phyloP scores from a whole-genome alignment of 2,797 vertebrate species.

The Catostomus latipinnis region DNA sequence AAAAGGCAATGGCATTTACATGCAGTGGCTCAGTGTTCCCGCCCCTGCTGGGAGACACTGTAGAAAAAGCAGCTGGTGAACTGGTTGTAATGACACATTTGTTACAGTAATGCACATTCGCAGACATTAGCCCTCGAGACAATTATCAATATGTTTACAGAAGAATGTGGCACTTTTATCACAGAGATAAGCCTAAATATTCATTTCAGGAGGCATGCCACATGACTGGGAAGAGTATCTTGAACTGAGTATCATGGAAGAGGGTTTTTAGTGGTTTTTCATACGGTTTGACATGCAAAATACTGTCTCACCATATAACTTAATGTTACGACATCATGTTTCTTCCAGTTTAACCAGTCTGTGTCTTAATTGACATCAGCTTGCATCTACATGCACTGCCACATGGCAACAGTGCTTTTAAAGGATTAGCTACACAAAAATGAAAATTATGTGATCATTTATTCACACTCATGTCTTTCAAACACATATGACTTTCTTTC shows the following conservation, averaged over 20 bases:
- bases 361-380: background rate
- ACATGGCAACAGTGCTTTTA: background rate
- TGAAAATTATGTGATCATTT: too few species aligned
- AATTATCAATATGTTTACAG: slow-evolving; percentile 50
- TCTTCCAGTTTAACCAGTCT: slow-evolving; percentile 16
- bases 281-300: slow-evolving; percentile 12
- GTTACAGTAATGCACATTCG: slow-evolving; percentile 43
- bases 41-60: slow-evolving; percentile 60
- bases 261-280: slow-evolving; percentile 13
- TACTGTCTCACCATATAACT: background rate
- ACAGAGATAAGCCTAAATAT: slow-evolving; percentile 1
- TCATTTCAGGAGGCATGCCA: background rate
- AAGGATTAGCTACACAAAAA: too few species aligned
- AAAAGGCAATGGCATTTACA: slow-evolving; percentile 72
- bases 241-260: background rate
- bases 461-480: too few species aligned
- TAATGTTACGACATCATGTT: slow-evolving; percentile 9
- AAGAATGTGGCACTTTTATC: slow-evolving; percentile 21
- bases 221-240: background rate
- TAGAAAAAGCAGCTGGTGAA: slow-evolving; percentile 66
- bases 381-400: background rate
- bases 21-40: slow-evolving; percentile 61
- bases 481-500: too few species aligned
- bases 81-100: slow-evolving; percentile 44
- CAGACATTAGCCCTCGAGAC: slow-evolving; percentile 42